Evolutionary conservation across 2,797 vertebrate genomes (phyloP).

Genomic region (Neosalanx taihuensis): DNA sequence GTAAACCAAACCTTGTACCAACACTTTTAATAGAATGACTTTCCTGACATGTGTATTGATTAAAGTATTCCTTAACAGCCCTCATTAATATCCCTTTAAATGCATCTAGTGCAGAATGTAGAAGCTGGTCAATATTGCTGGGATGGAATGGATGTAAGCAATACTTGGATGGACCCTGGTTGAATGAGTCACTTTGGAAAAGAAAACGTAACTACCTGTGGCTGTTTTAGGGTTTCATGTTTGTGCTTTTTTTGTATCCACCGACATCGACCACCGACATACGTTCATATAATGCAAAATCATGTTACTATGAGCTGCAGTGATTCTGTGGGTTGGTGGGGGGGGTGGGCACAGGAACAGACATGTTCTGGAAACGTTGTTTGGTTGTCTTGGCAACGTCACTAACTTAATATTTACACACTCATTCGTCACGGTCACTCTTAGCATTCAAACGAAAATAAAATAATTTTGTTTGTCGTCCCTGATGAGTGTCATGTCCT

Average conservation of each 20-base stretch:
- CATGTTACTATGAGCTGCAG: constrained; percentile 1
- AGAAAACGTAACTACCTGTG: constrained; percentile 57
- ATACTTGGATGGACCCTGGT: background rate
- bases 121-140: background rate
- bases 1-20: too few species aligned
- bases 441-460: constrained; percentile 65
- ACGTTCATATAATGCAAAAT: constrained; percentile 17
- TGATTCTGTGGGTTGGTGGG: constrained; percentile 58
- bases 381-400: constrained; percentile 24
- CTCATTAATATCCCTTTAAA: constrained; percentile 62
- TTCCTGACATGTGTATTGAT: background rate
- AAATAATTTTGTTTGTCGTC: constrained; percentile 60
- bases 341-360: constrained; percentile 57
- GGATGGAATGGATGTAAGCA: background rate
- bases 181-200: constrained; percentile 30
- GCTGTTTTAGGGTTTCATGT: constrained; percentile 45
- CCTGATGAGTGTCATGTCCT: constrained; percentile 33
- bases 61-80: constrained; percentile 24
- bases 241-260: constrained; percentile 23
- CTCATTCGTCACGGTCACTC: constrained; percentile 59
- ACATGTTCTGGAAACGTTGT: constrained; percentile 34
- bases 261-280: constrained; percentile 43
- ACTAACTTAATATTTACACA: constrained; percentile 25
- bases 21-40: background rate
- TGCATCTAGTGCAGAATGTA: background rate